Base-by-base conservation (phyloP, 2,113 vertebrate genomes). In the Cheirogaleus medius region DNA sequence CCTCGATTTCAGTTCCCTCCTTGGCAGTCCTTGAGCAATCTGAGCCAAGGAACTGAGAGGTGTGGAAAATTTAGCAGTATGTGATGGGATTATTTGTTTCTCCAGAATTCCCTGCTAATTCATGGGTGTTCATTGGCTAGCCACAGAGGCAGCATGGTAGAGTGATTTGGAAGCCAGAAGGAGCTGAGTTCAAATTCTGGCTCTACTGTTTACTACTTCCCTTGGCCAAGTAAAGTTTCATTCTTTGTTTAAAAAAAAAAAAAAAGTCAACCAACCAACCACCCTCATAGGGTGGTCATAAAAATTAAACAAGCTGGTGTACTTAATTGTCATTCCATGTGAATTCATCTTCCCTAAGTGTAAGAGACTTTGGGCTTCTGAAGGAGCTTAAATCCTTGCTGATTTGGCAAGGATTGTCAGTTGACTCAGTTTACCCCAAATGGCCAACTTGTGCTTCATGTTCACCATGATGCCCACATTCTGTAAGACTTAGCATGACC, bases 91-190 rank as follows among this genome's bases (percentile, higher is more conserved):
- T 56, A 3, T 32, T 78, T 27, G 32, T 77, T 37, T 84, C 44
- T 66, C 52, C 34, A 82, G 91, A 73, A 42, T 29, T 73, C 20
- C 37, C 20, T 81, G 37, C 32, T 15, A 15, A 29, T 42, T 34
- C 74, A 25, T 2, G 73, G 91, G 29, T 20, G 20, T 34, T 54
- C 27, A 3, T 15, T 25, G 81, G 29, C 37, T n/a, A n/a, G n/a
- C n/a, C n/a, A n/a, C n/a, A n/a, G n/a, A 78, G 81, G 42, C 8
- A 0, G 12, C 12, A 0, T 44, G 8, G 52, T 8, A 5, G 17
- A 6, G 32, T 1, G 49, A 34, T 32, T 10, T 56, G 3, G 52
- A 12, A 87, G 89, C 56, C n/a, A 73, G 47, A 52, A 0, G 14
- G 56, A 71, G 25, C 63, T 29, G n/a, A 37, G 49, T 71, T 76